phyloP scores from a whole-genome alignment of 2,797 vertebrate species.

The Euthynnus affinis region DNA sequence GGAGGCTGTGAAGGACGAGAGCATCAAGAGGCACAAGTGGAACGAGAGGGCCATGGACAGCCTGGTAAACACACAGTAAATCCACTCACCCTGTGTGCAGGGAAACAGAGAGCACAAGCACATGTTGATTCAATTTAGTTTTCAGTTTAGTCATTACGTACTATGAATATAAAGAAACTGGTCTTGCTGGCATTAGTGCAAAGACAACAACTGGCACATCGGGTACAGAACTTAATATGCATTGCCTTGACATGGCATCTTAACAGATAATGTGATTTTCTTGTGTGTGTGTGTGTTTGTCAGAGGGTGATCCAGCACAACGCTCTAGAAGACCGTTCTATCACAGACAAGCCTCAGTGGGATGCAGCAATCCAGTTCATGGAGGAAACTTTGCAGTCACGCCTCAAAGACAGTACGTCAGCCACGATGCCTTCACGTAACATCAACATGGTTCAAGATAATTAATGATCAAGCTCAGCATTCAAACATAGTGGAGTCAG shows the following conservation, averaged over 20 bases:
- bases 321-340: slow-evolving; percentile 96
- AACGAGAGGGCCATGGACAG: slow-evolving; percentile 97
- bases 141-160: slow-evolving; percentile 1
- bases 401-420: slow-evolving; percentile 95
- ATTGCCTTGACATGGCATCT: neutral
- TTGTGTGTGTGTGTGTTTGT: slow-evolving; percentile 30
- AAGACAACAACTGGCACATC: too few relatives aligned
- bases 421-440: neutral
- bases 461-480: neutral
- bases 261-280: neutral
- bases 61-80: slow-evolving; percentile 87
- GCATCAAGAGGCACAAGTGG: slow-evolving; percentile 98
- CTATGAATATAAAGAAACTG: neutral
- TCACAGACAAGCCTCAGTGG: slow-evolving; percentile 98
- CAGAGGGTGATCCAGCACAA: slow-evolving; percentile 99
- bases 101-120: neutral
- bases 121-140: slow-evolving; percentile 11
- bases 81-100: slow-evolving; percentile 13
- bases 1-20: slow-evolving; percentile 97
- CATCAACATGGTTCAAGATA: neutral
- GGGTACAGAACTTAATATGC: neutral
- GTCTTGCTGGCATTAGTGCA: neutral
- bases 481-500: neutral
- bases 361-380: slow-evolving; percentile 98
- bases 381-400: slow-evolving; percentile 96